These are phyloP conservation scores for Hyposoter dolosus DNA, from an alignment of 2,888 invertebrate species.

Conservation along the genomic window DNA sequence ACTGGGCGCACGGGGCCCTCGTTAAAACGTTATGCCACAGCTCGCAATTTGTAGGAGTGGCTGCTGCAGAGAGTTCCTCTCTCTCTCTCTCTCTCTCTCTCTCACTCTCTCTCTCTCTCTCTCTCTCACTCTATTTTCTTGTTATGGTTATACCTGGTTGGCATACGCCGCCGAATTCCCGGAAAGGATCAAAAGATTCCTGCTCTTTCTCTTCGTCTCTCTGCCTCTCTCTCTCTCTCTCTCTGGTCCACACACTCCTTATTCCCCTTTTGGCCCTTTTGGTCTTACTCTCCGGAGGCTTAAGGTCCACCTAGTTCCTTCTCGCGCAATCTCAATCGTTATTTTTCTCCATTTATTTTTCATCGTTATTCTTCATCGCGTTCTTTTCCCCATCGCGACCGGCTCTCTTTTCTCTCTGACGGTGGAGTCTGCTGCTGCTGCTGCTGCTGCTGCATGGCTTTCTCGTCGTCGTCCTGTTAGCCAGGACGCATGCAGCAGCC, in stretches of 20 bases:
- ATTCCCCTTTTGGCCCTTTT: constrained; percentile 69
- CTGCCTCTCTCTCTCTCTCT: constrained; percentile 22
- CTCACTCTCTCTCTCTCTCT: constrained; percentile 51
- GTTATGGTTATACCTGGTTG: constrained; percentile 71
- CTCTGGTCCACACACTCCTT: constrained; percentile 51
- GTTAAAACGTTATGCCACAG: constrained; percentile 79
- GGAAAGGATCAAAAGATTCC: constrained; percentile 75
- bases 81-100: not conserved
- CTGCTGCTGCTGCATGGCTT: constrained; percentile 27
- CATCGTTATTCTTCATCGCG: constrained; percentile 52
- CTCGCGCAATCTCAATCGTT: constrained; percentile 57
- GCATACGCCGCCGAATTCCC: constrained; percentile 75
- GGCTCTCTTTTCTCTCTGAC: constrained; percentile 22
- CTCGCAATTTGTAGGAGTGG: constrained; percentile 78
- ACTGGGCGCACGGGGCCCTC: constrained; percentile 71
- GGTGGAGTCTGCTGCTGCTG: constrained; percentile 1
- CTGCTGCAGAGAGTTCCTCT: constrained; percentile 54
- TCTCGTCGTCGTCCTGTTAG: constrained; percentile 39
- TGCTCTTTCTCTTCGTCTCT: constrained; percentile 59
- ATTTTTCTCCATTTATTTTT: constrained; percentile 57
- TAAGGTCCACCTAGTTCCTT: constrained; percentile 45
- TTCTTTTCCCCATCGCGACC: constrained; percentile 47
- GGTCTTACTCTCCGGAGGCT: constrained; percentile 34
- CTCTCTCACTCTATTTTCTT: constrained; percentile 59
- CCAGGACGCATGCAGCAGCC: constrained; percentile 10